Evolutionary conservation across 2,113 vertebrate species (phyloP).

Genomic region (Pollachius pollachius): DNA sequence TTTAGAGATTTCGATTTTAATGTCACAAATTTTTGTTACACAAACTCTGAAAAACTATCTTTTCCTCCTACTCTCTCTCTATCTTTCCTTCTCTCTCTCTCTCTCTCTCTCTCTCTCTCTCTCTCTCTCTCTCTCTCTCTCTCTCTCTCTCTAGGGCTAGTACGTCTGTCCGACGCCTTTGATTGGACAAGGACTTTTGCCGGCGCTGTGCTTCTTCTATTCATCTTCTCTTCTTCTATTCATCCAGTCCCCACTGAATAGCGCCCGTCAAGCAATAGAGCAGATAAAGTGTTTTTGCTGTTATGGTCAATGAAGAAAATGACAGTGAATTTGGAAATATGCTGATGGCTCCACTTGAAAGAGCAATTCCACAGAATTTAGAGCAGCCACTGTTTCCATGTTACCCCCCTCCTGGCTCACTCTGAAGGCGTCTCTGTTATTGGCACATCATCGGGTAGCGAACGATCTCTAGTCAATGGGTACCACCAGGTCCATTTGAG

Average conservation of each 20-base stretch:
- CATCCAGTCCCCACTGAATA: conserved; percentile 51
- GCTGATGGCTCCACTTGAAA: conserved; percentile 66
- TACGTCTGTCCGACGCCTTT: conserved; percentile 17
- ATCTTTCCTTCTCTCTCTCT: conserved; percentile 1
- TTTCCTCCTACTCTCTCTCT: conserved; percentile 13
- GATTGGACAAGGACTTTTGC: conserved; percentile 59
- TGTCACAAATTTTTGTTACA: conserved; percentile 45
- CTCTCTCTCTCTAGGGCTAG: conserved; percentile 23
- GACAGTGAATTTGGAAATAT: conserved; percentile 67
- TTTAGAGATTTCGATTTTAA: conserved; percentile 42
- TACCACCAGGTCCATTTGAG: conserved; percentile 18
- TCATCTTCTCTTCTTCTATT: too few species aligned
- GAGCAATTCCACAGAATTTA: conserved; percentile 47
- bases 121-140: conserved; percentile 13
- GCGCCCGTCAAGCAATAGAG: conserved; percentile 40
- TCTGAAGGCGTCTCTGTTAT: conserved; percentile 21
- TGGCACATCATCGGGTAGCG: conserved; percentile 30
- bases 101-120: not conserved
- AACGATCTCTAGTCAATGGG: conserved; percentile 24
- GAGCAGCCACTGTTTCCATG: conserved; percentile 36
- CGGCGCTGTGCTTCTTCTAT: conserved; percentile 47
- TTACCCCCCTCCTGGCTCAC: not conserved
- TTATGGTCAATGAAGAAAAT: conserved; percentile 64
- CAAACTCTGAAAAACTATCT: conserved; percentile 52
- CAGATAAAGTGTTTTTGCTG: conserved; percentile 59